Percentiles rank a stretch among this genome's conserved stretches.
phyloP scores from a whole-genome alignment of 2,888 invertebrate species.

The Brachypalpus laphriformis region DNA sequence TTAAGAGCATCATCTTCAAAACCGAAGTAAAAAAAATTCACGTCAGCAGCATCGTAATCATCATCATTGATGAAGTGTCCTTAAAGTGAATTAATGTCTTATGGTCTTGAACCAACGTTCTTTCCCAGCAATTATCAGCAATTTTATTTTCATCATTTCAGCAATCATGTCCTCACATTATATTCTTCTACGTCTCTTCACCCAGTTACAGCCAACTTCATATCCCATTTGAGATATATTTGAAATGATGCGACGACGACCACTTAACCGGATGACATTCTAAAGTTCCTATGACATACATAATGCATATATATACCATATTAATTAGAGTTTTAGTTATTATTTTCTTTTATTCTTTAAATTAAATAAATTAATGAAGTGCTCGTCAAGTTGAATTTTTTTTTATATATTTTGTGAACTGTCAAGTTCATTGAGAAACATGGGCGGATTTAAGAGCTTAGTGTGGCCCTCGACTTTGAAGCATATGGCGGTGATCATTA shows the following conservation, averaged over 20 bases:
- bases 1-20: constrained; percentile 4
- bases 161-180: constrained; percentile 61
- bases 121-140: constrained; percentile 63
- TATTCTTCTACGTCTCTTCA: neutral
- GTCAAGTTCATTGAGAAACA: constrained; percentile 8
- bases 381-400: neutral
- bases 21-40: constrained; percentile 11
- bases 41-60: constrained; percentile 32
- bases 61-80: constrained; percentile 63
- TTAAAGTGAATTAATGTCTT: constrained; percentile 44
- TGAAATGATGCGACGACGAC: constrained; percentile 54
- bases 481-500: neutral
- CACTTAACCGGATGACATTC: constrained; percentile 67
- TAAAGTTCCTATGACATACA: constrained; percentile 45
- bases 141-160: constrained; percentile 65
- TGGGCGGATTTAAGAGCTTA: neutral
- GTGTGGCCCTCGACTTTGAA: neutral
- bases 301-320: neutral
- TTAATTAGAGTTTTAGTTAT: constrained; percentile 3
- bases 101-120: constrained; percentile 13
- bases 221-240: constrained; percentile 51
- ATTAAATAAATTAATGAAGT: constrained; percentile 55
- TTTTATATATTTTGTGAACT: neutral
- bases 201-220: constrained; percentile 3
- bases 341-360: constrained; percentile 17